Conservation (phyloP, 2,113 vertebrate species). For the Camelus dromedarius region DNA sequence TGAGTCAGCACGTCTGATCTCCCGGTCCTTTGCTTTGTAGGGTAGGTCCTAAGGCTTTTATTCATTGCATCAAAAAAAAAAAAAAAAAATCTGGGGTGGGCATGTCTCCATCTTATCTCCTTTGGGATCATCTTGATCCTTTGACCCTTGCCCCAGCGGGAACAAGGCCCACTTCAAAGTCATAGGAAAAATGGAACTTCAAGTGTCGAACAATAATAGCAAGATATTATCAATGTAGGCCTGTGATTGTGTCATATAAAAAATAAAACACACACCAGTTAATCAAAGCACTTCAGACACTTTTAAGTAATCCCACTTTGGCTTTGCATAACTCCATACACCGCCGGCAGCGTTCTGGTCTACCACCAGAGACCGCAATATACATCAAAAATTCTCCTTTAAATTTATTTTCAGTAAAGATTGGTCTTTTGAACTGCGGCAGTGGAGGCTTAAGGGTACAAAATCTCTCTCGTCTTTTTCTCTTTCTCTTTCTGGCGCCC, state of each 20-base stretch:
- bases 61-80: neutral
- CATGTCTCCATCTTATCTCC: conserved; percentile 24
- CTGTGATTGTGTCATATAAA: conserved; percentile 88
- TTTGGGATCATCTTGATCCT: conserved; percentile 53
- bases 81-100: neutral
- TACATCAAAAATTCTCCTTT: conserved; percentile 92
- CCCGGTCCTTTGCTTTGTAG: neutral
- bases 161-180: conserved; percentile 69
- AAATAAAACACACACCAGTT: conserved; percentile 90
- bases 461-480: conserved; percentile 84
- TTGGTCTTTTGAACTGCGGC: conserved; percentile 90
- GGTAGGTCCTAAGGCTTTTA: neutral
- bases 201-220: conserved; percentile 83
- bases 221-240: conserved; percentile 85
- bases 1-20: neutral
- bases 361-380: conserved; percentile 89
- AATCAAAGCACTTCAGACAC: conserved; percentile 90
- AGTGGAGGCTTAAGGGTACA: conserved; percentile 90
- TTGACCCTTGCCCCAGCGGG: conserved; percentile 46
- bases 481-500: conserved; percentile 82
- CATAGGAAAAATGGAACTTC: conserved; percentile 72
- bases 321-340: conserved; percentile 88
- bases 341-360: conserved; percentile 86
- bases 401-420: conserved; percentile 92
- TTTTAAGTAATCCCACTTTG: conserved; percentile 89